Conservation (phyloP, 64 coral and sea anemone genomes). For the Montipora foliosa region DNA sequence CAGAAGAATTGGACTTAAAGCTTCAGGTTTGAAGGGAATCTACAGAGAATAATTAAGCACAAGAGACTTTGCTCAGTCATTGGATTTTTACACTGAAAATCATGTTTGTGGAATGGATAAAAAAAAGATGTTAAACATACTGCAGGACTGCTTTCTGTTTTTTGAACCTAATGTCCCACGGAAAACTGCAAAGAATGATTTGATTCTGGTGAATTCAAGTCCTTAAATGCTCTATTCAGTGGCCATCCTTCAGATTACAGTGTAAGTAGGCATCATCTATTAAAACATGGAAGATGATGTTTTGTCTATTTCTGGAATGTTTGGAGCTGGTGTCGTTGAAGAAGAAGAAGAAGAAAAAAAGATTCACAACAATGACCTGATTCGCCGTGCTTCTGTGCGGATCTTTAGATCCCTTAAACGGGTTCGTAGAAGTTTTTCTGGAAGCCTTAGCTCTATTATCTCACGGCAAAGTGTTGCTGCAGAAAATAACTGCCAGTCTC, state of each 20-base stretch:
- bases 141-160: too few relatives aligned
- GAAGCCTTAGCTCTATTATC: constrained; percentile 73
- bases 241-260: background rate
- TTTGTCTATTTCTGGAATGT: constrained; percentile 38
- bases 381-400: constrained; percentile 72
- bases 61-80: background rate
- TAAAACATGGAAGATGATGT: constrained; percentile 28
- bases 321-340: constrained; percentile 52
- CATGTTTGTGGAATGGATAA: background rate
- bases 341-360: constrained; percentile 47
- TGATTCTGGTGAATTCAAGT: background rate
- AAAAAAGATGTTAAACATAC: too few relatives aligned
- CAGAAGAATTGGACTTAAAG: background rate
- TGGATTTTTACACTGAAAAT: background rate
- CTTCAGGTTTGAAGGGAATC: background rate
- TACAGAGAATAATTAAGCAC: background rate
- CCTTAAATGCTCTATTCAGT: background rate
- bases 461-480: constrained; percentile 22
- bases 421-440: constrained; percentile 72
- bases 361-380: constrained; percentile 67
- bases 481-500: background rate
- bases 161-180: too few relatives aligned
- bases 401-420: constrained; percentile 78
- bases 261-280: background rate
- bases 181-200: too few relatives aligned